A percentile compares a stretch with the other conserved stretches of the same genome.
Evolutionary conservation across 2,888 invertebrate species (phyloP).

Genomic region (Dichetophora obliterata): DNA sequence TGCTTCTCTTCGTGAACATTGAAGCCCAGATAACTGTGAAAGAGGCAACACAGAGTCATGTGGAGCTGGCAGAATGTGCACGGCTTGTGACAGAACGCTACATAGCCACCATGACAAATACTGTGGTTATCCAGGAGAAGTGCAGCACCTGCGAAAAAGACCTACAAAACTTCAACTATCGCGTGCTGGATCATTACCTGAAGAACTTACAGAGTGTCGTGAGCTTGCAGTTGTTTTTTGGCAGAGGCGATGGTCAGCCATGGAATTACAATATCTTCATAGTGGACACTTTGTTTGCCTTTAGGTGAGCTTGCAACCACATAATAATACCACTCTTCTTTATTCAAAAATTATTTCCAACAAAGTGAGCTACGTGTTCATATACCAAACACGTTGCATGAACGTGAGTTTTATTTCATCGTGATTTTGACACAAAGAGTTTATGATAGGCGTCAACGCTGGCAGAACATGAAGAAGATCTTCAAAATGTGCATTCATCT

Average conservation of each 20-base stretch:
- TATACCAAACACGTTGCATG: conserved; percentile 48
- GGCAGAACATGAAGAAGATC: conserved; percentile 47
- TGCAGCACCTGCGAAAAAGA: conserved; percentile 37
- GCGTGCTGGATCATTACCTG: conserved; percentile 52
- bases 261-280: conserved; percentile 58
- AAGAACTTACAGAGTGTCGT: conserved; percentile 45
- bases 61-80: conserved; percentile 41
- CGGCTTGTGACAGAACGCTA: conserved; percentile 51
- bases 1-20: neutral
- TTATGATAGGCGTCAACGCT: neutral
- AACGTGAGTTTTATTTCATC: conserved; percentile 58
- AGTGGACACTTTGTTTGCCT: conserved; percentile 54
- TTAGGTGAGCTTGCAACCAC: conserved; percentile 52
- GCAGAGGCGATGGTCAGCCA: conserved; percentile 46
- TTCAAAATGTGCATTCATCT: conserved; percentile 51
- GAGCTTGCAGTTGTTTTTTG: conserved; percentile 53
- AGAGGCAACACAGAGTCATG: conserved; percentile 22
- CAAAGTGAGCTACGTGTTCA: conserved; percentile 49
- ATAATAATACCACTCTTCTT: neutral
- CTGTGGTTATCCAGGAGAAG: conserved; percentile 52
- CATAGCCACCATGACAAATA: conserved; percentile 52
- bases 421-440: conserved; percentile 52
- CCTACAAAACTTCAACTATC: conserved; percentile 46
- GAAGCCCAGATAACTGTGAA: neutral
- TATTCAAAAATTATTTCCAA: neutral